Base-by-base conservation (phyloP, 2,888 invertebrate species). In the Heliothis peltigera region DNA sequence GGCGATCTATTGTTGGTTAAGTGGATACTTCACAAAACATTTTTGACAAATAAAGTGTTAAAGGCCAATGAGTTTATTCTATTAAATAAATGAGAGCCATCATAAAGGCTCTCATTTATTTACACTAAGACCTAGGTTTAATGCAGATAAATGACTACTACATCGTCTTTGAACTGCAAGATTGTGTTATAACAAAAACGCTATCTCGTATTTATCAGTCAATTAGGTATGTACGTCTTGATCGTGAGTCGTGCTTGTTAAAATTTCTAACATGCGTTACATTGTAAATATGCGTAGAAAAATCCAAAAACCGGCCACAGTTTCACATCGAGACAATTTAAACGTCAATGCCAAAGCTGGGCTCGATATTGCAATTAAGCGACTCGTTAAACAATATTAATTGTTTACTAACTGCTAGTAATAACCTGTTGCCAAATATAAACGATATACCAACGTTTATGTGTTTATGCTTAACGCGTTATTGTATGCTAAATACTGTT, bases 371-470 rank as follows among this genome's bases (percentile, higher is more conserved):
- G 65, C 65, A 77, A 75, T 76, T 75, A 77, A 78, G 75, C 83
- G 80, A 77, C 79, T 80, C 75, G 77, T 74, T 83, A 76, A 77
- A 62, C 68, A 70, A 76, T 67, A 80, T 77, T 83, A 81, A 82
- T 84, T 75, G 78, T 80, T 82, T 69, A 77, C 72, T 73, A 80
- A 70, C 68, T 64, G 71, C 69, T 59, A 67, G 61, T 71, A 74
- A 82, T 77, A 66, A 74, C 73, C 66, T 73, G 71, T 76, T 83
- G 74, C 75, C 65, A 67, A 78, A 76, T 66, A 77, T 69, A 70
- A 70, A 76, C 70, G 67, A 75, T 75, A 77, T 71, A 66, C 70
- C 58, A 60, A 66, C 68, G 62, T 55, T 64, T 66, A 52, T 67
- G 52, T 46, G 64, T 46, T 43, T 78, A 61, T 49, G 59, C 55